These are phyloP conservation scores for Zootermopsis nevadensis DNA, from an alignment of 2,888 invertebrate species.

Conservation along the genomic window DNA sequence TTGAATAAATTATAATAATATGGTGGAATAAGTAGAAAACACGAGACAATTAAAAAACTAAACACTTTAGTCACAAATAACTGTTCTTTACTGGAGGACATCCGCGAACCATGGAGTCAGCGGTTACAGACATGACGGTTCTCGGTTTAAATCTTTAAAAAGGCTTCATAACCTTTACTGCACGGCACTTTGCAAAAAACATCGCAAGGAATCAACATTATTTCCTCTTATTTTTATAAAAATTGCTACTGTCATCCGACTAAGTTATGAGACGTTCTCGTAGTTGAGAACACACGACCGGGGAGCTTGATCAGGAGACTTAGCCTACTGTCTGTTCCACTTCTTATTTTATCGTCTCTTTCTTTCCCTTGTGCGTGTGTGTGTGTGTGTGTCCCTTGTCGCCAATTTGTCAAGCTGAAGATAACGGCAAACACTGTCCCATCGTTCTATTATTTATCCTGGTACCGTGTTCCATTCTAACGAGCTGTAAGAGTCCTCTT, in stretches of 20 bases:
- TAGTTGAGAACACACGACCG: conserved; percentile 3
- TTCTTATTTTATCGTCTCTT: background rate
- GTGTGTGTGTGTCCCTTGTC: conserved; percentile 45
- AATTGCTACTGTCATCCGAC: background rate
- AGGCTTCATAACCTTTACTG: too few species aligned
- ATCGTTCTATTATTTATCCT: conserved; percentile 48
- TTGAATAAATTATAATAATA: too few species aligned
- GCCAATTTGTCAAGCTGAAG: conserved; percentile 50
- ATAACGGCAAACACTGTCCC: conserved; percentile 49
- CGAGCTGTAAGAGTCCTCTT: conserved; percentile 40
- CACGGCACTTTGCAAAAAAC: too few species aligned
- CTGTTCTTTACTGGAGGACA: too few species aligned
- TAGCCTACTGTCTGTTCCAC: background rate
- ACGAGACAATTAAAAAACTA: too few species aligned
- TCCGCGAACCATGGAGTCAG: too few species aligned
- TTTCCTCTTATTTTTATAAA: background rate
- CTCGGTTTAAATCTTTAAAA: too few species aligned
- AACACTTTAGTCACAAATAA: too few species aligned
- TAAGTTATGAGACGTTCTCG: conserved; percentile 5
- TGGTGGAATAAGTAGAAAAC: too few species aligned
- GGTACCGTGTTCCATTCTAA: conserved; percentile 46
- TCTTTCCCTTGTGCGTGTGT: background rate
- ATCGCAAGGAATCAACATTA: background rate
- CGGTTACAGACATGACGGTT: too few species aligned
- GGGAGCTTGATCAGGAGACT: conserved; percentile 29